phyloP scores from a whole-genome alignment of 2,888 invertebrate species.

The Melinaea marsaeus region DNA sequence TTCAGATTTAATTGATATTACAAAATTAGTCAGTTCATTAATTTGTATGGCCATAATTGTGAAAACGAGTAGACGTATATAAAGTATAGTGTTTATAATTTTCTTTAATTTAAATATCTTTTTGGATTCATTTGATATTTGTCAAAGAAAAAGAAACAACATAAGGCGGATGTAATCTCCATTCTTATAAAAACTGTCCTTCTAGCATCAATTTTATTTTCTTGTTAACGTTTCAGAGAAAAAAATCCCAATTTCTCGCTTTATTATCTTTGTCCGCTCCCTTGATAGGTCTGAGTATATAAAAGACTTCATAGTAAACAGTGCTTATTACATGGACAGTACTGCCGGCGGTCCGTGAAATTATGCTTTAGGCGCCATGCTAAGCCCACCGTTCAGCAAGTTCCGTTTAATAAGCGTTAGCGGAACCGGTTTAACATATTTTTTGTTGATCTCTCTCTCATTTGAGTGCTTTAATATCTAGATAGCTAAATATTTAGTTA shows the following conservation, averaged over 20 bases:
- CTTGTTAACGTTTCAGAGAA: slow-evolving; percentile 9
- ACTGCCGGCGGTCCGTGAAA: slow-evolving; percentile 63
- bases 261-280: slow-evolving; percentile 20
- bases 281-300: slow-evolving; percentile 27
- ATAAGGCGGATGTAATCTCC: background rate
- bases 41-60: too few relatives aligned
- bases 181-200: slow-evolving; percentile 3
- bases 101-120: background rate
- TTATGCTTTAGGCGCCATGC: slow-evolving; percentile 63
- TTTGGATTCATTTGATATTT: background rate
- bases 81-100: too few relatives aligned
- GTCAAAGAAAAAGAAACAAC: background rate
- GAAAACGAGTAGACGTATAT: too few relatives aligned
- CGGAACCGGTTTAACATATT: slow-evolving; percentile 16
- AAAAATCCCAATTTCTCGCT: slow-evolving; percentile 24
- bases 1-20: too few relatives aligned
- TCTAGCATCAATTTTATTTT: slow-evolving; percentile 2
- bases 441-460: too few relatives aligned
- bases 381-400: slow-evolving; percentile 52
- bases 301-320: slow-evolving; percentile 57
- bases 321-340: slow-evolving; percentile 60
- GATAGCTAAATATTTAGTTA: too few relatives aligned
- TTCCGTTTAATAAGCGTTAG: slow-evolving; percentile 31
- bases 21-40: too few relatives aligned
- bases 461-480: too few relatives aligned